Base-by-base conservation (phyloP, 1,140 invertebrate species). In the Trigoniulus corallinus region DNA sequence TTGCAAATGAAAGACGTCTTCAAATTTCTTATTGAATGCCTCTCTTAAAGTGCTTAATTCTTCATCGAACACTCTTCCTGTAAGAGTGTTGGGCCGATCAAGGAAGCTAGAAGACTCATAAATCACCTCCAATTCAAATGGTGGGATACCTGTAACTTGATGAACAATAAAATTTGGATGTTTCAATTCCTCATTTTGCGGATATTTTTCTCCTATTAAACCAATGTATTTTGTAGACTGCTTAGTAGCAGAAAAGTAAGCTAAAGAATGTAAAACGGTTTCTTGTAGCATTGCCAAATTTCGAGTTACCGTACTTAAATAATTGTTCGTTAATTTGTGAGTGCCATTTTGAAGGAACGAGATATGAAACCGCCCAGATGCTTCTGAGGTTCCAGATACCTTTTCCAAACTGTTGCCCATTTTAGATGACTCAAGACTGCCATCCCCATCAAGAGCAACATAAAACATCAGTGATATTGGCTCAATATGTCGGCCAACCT, bases 101-200 rank as follows among this genome's bases (percentile, higher is more conserved):
- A 64, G 61, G 55, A 73, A 75, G 71, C 72, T 82, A 1, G 73
- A 78, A 20, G 84, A 87, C 58, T 91, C 82, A 63, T 82, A 95
- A 10, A 81, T 75, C 0, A 94, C 70, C 62, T 95, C 89, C 51
- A 95, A 69, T 22, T 80, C 74, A 59, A 91, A 86, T 0, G 89
- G 88, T 1, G 85, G 70, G 58, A 78, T 79, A 0, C 78, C 79
- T 1, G 83, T 80, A 46, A 93, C 70, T 56, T 71, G 67, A 51
- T 65, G 80, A 1, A 81, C 84, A 13, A 92, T 74, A 55, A 93
- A 85, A 67, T 93, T 93, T 0, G 84, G 76, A 45, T 59, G 52
- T 24, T 55, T 52, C 23, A 54, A 58, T 53, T 44, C 54, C 53
- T 60, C 53, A 44, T 56, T 63, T 59, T 56, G 48, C 54, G 50